Evolutionary conservation across 2,113 vertebrate genomes (phyloP).

Genomic region (Perca fluviatilis): DNA sequence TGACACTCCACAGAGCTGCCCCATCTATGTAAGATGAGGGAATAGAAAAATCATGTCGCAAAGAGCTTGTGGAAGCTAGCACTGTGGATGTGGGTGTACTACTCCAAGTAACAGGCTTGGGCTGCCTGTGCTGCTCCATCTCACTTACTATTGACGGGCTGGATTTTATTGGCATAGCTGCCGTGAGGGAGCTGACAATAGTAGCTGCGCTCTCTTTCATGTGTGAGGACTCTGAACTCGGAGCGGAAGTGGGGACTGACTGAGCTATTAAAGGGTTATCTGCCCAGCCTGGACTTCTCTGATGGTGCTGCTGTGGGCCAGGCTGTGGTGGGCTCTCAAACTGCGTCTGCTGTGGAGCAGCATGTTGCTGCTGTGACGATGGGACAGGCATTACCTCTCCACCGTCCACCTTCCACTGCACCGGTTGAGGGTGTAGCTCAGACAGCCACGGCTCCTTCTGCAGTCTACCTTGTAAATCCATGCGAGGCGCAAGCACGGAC

Average conservation of each 20-base stretch:
- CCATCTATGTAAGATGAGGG: constrained; percentile 62
- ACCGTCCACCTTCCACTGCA: constrained; percentile 75
- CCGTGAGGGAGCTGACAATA: constrained; percentile 30
- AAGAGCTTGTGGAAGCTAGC: constrained; percentile 61
- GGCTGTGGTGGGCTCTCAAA: constrained; percentile 52
- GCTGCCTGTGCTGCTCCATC: constrained; percentile 61
- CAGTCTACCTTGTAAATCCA: constrained; percentile 55
- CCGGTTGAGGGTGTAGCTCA: constrained; percentile 52
- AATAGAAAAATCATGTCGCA: constrained; percentile 51
- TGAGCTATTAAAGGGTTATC: constrained; percentile 53
- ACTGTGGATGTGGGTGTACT: constrained; percentile 51
- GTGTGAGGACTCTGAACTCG: constrained; percentile 49
- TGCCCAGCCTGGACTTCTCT: constrained; percentile 59
- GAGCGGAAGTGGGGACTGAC: constrained; percentile 45
- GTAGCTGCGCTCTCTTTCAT: constrained; percentile 49
- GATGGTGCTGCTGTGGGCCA: constrained; percentile 62
- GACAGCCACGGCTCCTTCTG: constrained; percentile 59
- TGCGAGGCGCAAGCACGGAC: constrained; percentile 40
- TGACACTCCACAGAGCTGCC: constrained; percentile 73
- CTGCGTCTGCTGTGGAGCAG: constrained; percentile 51
- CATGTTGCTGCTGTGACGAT: constrained; percentile 42
- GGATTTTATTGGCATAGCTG: constrained; percentile 51
- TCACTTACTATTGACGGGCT: constrained; percentile 53
- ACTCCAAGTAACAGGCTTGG: constrained; percentile 60
- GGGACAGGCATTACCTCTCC: constrained; percentile 70